phyloP scores from a whole-genome alignment of 2,113 vertebrate species.

The Apodemus speciosus region DNA sequence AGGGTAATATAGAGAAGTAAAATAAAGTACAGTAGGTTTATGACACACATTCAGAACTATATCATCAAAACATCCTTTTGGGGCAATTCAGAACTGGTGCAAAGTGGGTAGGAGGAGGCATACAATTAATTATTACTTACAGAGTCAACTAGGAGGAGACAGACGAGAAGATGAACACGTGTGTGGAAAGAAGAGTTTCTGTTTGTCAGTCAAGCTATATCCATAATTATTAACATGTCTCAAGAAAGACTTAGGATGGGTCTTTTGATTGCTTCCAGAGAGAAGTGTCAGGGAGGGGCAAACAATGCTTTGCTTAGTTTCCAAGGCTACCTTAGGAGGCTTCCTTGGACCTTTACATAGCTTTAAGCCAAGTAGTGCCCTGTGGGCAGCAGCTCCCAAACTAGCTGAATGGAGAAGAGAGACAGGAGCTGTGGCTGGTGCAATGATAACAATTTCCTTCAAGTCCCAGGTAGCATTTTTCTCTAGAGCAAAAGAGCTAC shows the following conservation, averaged over 20 bases:
- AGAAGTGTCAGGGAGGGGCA: slow-evolving; percentile 49
- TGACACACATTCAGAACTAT: slow-evolving; percentile 52
- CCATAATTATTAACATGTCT: background rate
- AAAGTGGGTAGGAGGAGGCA: background rate
- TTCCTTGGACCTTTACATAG: background rate
- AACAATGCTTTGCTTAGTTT: slow-evolving; percentile 33
- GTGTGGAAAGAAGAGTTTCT: slow-evolving; percentile 52
- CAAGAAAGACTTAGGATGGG: background rate
- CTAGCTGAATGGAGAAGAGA: background rate
- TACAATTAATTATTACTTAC: background rate
- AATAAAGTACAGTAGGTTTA: background rate
- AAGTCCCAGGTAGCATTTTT: slow-evolving; percentile 47
- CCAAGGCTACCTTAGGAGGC: background rate
- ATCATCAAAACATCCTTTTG: slow-evolving; percentile 53
- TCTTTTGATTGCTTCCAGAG: background rate
- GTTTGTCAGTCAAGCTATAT: slow-evolving; percentile 33
- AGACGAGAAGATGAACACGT: slow-evolving; percentile 5
- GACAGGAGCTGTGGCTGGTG: background rate
- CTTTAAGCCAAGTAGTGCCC: slow-evolving; percentile 64
- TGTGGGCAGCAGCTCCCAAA: slow-evolving; percentile 55
- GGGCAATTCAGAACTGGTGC: slow-evolving; percentile 42
- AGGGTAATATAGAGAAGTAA: background rate
- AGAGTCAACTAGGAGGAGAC: slow-evolving; percentile 9
- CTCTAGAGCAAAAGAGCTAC: slow-evolving; percentile 55
- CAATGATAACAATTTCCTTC: slow-evolving; percentile 40